Evolutionary conservation across 2,797 vertebrate species (phyloP).

Genomic region (Benthosema pterotum): DNA sequence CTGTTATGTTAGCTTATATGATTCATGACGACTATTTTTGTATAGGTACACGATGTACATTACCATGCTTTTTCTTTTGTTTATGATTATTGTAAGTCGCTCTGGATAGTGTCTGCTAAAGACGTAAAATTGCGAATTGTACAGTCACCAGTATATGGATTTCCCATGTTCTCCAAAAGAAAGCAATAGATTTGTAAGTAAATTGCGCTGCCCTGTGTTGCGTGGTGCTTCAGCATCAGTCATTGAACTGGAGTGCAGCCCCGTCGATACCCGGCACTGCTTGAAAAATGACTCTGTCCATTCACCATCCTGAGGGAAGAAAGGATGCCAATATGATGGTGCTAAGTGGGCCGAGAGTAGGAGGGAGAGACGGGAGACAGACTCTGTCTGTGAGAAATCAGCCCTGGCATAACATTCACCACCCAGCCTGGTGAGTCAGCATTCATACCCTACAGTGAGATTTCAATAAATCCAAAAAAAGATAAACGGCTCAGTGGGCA

Average conservation of each 20-base stretch:
- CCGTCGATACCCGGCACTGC: constrained; percentile 36
- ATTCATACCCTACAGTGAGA: constrained; percentile 58
- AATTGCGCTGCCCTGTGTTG: constrained; percentile 3
- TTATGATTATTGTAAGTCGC: no score
- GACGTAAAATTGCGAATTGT: no score
- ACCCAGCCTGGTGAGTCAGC: constrained; percentile 74
- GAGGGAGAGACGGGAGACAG: constrained; percentile 33
- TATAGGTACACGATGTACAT: no score
- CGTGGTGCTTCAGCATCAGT: constrained; percentile 32
- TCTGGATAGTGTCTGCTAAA: no score
- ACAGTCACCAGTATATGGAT: background rate
- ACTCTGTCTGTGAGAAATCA: constrained; percentile 53
- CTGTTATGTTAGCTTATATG: no score
- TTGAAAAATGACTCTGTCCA: constrained; percentile 45
- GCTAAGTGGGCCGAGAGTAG: constrained; percentile 60
- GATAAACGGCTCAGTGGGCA: constrained; percentile 68
- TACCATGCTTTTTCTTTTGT: no score
- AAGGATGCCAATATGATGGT: constrained; percentile 58
- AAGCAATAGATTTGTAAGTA: constrained; percentile 4
- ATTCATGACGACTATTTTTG: no score
- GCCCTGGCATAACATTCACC: constrained; percentile 60
- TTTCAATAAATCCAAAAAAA: constrained; percentile 79
- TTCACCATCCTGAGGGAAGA: constrained; percentile 33
- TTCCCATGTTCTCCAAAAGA: constrained; percentile 10
- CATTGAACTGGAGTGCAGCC: constrained; percentile 31